Conservation (phyloP, 2,888 invertebrate species). For the Perithous albicinctus region DNA sequence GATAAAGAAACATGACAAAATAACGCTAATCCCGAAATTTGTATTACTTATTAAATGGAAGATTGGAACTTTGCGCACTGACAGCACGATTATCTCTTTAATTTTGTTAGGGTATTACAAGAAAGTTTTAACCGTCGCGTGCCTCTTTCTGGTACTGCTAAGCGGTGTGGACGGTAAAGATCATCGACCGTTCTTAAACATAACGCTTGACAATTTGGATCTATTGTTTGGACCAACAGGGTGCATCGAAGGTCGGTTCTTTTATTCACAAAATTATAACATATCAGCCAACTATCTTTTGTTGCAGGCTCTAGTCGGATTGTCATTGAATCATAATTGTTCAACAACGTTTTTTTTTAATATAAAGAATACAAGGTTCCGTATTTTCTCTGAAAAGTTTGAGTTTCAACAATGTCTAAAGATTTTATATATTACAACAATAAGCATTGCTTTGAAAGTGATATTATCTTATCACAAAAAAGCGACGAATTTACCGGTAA, state of each 20-base stretch:
- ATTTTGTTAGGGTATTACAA: constrained; percentile 71
- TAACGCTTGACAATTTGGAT: constrained; percentile 76
- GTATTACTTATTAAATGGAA: constrained; percentile 3
- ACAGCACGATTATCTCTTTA: constrained; percentile 70
- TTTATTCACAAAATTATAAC: constrained; percentile 63
- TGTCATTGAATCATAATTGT: constrained; percentile 33
- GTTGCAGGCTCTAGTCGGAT: constrained; percentile 19
- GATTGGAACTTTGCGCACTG: constrained; percentile 50
- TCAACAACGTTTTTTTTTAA: background rate
- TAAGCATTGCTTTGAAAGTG: background rate
- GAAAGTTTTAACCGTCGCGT: constrained; percentile 70
- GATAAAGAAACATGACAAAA: constrained; percentile 25
- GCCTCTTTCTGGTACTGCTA: constrained; percentile 71
- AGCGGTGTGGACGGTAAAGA: constrained; percentile 73
- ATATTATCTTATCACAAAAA: background rate
- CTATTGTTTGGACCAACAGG: constrained; percentile 81
- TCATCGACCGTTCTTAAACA: constrained; percentile 72
- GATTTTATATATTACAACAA: background rate
- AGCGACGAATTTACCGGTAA: background rate
- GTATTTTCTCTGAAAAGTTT: background rate
- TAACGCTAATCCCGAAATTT: constrained; percentile 1
- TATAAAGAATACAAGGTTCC: background rate
- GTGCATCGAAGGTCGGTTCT: constrained; percentile 84
- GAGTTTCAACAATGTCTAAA: background rate
- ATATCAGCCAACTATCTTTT: constrained; percentile 23